Conservation (phyloP, 2,797 vertebrate species). For the Chromobotia macracanthus region DNA sequence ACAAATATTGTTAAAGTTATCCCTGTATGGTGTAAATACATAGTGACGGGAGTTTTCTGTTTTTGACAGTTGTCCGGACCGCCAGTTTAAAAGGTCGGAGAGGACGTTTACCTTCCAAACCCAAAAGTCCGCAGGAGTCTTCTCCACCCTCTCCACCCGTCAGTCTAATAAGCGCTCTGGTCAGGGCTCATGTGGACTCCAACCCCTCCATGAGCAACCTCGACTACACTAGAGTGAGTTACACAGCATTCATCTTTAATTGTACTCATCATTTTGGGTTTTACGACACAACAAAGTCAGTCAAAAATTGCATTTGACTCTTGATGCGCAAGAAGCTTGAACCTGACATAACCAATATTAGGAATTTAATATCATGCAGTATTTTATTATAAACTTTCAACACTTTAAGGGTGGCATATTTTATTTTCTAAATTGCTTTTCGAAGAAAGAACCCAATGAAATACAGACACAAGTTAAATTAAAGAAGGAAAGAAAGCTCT, state of each 20-base stretch:
- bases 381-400: slow-evolving; percentile 64
- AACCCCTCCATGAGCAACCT: slow-evolving; percentile 97
- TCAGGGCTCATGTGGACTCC: slow-evolving; percentile 98
- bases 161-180: slow-evolving; percentile 96
- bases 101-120: slow-evolving; percentile 96
- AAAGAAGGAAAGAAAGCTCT: slow-evolving; percentile 70
- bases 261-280: neutral
- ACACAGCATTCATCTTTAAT: slow-evolving; percentile 18
- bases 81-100: slow-evolving; percentile 96
- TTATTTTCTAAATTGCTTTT: slow-evolving; percentile 81
- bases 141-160: slow-evolving; percentile 94
- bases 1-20: neutral
- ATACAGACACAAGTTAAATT: slow-evolving; percentile 85
- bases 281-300: neutral
- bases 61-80: slow-evolving; percentile 90
- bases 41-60: neutral
- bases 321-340: neutral
- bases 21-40: no score
- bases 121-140: slow-evolving; percentile 97
- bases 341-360: slow-evolving; percentile 36
- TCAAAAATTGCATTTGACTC: neutral
- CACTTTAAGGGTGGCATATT: slow-evolving; percentile 69
- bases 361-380: slow-evolving; percentile 58
- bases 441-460: slow-evolving; percentile 84
- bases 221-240: slow-evolving; percentile 97